Percentiles rank a stretch among this genome's conserved stretches.
These are phyloP conservation scores for Cephus rjabovi DNA, from an alignment of 2,888 invertebrate species.

Conservation along the genomic window DNA sequence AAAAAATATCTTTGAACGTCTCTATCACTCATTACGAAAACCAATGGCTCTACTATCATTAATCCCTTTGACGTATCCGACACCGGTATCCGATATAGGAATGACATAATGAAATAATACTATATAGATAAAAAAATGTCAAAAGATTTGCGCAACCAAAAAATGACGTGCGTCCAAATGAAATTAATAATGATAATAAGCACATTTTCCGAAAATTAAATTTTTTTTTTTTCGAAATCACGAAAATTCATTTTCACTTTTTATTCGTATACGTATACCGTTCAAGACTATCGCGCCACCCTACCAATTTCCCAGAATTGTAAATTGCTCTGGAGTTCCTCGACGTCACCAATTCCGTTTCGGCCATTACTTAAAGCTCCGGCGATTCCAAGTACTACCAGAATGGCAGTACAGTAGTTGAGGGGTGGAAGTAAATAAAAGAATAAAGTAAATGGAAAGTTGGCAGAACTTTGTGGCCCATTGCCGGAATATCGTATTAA, in stretches of 20 bases:
- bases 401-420: background rate
- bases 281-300: too few species aligned
- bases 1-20: background rate
- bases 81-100: background rate
- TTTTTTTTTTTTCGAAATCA: too few species aligned
- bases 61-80: background rate
- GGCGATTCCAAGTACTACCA: background rate
- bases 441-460: background rate
- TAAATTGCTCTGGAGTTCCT: background rate
- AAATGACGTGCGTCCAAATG: too few species aligned
- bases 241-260: too few species aligned
- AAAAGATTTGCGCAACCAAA: too few species aligned
- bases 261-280: too few species aligned
- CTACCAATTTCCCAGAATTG: background rate
- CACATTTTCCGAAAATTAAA: too few species aligned
- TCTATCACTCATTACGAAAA: background rate
- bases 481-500: background rate
- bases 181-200: too few species aligned
- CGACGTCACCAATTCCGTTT: background rate
- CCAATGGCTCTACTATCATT: background rate
- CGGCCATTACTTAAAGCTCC: constrained; percentile 1
- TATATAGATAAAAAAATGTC: background rate
- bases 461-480: background rate
- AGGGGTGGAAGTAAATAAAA: background rate
- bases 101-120: background rate